These are phyloP conservation scores for Drosophila chauvacae DNA, from an alignment of 1,140 invertebrate genomes.

Conservation along the genomic window DNA sequence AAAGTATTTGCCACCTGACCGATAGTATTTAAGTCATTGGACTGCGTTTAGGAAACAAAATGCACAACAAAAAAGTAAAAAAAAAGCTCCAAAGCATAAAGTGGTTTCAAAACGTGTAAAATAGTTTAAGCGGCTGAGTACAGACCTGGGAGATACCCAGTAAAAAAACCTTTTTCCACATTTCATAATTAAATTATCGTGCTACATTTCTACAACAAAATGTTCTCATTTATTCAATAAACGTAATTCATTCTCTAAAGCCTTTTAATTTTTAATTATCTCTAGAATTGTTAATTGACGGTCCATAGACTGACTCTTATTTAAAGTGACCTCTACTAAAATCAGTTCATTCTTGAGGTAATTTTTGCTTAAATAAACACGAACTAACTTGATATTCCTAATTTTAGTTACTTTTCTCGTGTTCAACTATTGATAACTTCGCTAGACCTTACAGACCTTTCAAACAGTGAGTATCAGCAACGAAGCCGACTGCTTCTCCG, in stretches of 20 bases:
- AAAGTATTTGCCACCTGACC: conserved; percentile 34
- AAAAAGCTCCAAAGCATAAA: conserved; percentile 37
- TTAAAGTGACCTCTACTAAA: too few relatives aligned
- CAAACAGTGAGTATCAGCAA: conserved; percentile 8
- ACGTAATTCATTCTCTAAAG: not conserved
- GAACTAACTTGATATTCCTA: not conserved
- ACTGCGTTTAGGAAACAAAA: conserved; percentile 56
- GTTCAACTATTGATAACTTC: too few relatives aligned
- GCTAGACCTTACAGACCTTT: not conserved
- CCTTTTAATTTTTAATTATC: not conserved
- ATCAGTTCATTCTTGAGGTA: not conserved
- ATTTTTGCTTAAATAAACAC: not conserved
- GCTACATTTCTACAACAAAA: not conserved
- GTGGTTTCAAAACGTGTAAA: conserved; percentile 38
- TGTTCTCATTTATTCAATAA: not conserved
- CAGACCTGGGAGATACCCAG: conserved; percentile 1
- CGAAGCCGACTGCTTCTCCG: conserved; percentile 16
- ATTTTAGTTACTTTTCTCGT: too few relatives aligned
- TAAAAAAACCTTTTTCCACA: not conserved
- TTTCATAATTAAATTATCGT: not conserved
- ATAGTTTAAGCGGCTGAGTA: not conserved
- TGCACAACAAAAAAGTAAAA: conserved; percentile 29
- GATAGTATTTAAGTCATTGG: conserved; percentile 56
- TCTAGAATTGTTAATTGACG: not conserved
- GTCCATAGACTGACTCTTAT: too few relatives aligned